phyloP scores from a whole-genome alignment of 2,888 invertebrate species.

The Latheticus oryzae region DNA sequence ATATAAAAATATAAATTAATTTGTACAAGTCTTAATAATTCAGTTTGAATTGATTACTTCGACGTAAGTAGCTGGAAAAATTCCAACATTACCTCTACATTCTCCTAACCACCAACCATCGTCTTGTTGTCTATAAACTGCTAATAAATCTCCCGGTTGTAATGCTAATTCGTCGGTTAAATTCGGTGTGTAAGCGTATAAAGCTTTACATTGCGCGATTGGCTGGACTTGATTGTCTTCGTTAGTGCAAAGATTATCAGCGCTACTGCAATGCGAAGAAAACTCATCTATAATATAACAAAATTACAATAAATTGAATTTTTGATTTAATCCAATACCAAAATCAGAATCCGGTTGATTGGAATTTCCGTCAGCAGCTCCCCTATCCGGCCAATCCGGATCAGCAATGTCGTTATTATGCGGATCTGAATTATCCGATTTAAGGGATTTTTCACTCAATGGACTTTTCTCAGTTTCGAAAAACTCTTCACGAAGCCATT shows the following conservation, averaged over 20 bases:
- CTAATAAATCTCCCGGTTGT: constrained; percentile 83
- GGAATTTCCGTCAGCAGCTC: constrained; percentile 85
- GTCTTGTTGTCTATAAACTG: constrained; percentile 89
- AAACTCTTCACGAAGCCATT: constrained; percentile 79
- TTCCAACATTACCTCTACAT: constrained; percentile 85
- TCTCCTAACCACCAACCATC: constrained; percentile 97
- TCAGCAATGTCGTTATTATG: constrained; percentile 67
- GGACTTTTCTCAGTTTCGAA: constrained; percentile 64
- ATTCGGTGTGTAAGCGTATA: constrained; percentile 89
- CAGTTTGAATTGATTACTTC: constrained; percentile 72
- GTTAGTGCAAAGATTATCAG: constrained; percentile 63
- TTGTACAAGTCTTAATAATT: no score
- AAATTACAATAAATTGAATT: no score
- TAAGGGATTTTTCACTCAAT: constrained; percentile 60
- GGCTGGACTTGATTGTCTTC: constrained; percentile 66
- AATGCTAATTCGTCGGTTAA: constrained; percentile 85
- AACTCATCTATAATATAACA: constrained; percentile 74
- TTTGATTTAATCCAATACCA: no score
- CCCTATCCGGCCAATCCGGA: constrained; percentile 78
- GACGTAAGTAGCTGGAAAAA: constrained; percentile 95
- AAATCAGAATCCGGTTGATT: constrained; percentile 90
- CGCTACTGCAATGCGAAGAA: constrained; percentile 79
- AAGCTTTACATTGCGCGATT: constrained; percentile 83
- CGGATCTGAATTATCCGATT: constrained; percentile 68
- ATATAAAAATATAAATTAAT: no score